Conservation (phyloP, 1,140 invertebrate species). For the Bombus affinis region DNA sequence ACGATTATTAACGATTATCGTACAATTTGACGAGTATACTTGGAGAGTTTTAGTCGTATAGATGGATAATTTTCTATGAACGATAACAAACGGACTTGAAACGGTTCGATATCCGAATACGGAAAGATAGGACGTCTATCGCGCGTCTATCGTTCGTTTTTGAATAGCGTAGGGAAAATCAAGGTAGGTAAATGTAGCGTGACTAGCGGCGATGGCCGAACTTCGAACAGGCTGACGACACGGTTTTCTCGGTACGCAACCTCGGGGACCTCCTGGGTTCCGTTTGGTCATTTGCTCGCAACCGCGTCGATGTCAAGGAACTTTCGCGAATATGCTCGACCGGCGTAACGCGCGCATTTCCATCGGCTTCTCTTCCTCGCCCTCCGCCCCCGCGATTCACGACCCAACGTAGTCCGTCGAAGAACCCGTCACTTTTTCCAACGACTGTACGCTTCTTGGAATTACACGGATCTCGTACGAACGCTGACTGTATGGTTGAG, state of each 20-base stretch:
- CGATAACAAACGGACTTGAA: neutral
- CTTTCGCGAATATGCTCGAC: slow-evolving; percentile 70
- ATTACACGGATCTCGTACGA: slow-evolving; percentile 71
- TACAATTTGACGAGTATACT: neutral
- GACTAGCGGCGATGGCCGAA: neutral
- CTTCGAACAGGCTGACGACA: neutral
- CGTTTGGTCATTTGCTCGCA: slow-evolving; percentile 56
- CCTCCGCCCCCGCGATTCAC: slow-evolving; percentile 40
- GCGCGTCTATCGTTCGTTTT: no score
- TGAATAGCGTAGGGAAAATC: no score
- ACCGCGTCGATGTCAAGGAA: slow-evolving; percentile 71
- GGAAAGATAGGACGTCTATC: no score
- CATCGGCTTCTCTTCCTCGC: slow-evolving; percentile 51
- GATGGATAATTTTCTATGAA: no score
- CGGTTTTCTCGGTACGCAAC: slow-evolving; percentile 31
- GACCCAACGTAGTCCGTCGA: neutral
- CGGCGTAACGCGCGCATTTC: slow-evolving; percentile 63
- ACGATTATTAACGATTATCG: neutral
- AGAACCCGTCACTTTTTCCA: slow-evolving; percentile 72
- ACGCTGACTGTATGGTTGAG: slow-evolving; percentile 38
- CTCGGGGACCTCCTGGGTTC: slow-evolving; percentile 34
- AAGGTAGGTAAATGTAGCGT: no score
- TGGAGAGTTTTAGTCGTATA: neutral
- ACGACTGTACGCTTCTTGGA: slow-evolving; percentile 81
- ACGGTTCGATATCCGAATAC: no score